These are phyloP conservation scores for Metallyticus violacea DNA, from an alignment of 2,888 invertebrate species.

Conservation along the genomic window DNA sequence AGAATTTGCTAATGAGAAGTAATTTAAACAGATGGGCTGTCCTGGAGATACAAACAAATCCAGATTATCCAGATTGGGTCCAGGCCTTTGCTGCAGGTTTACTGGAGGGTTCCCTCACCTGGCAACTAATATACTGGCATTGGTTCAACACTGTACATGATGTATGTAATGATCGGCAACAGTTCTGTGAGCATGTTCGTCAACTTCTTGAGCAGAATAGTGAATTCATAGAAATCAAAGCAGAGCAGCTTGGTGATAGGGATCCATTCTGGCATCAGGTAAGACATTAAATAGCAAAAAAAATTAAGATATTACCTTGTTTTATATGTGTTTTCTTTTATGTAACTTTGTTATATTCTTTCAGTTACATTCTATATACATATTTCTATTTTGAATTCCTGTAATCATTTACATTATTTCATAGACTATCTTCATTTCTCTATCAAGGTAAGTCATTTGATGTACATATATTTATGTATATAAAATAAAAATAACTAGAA, in stretches of 20 bases:
- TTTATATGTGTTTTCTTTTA: no score
- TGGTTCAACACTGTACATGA: slow-evolving; percentile 67
- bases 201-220: slow-evolving; percentile 63
- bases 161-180: slow-evolving; percentile 53
- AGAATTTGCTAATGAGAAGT: not conserved
- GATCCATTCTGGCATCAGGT: slow-evolving; percentile 85
- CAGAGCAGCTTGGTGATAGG: slow-evolving; percentile 47
- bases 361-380: no score
- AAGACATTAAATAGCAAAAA: no score
- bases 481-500: no score
- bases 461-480: no score
- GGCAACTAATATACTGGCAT: slow-evolving; percentile 75
- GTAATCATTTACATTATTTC: no score
- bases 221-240: slow-evolving; percentile 59
- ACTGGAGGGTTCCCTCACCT: slow-evolving; percentile 78
- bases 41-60: slow-evolving; percentile 75
- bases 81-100: slow-evolving; percentile 87
- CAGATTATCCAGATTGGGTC: slow-evolving; percentile 68
- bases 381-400: no score
- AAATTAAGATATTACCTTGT: no score
- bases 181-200: slow-evolving; percentile 64
- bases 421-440: no score
- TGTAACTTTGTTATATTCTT: no score
- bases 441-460: no score
- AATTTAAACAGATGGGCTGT: slow-evolving; percentile 69